A percentile compares a stretch with the other conserved stretches of the same genome.
These are phyloP conservation scores for Tyto alba DNA, from an alignment of 2,113 vertebrate genomes.

Conservation along the genomic window DNA sequence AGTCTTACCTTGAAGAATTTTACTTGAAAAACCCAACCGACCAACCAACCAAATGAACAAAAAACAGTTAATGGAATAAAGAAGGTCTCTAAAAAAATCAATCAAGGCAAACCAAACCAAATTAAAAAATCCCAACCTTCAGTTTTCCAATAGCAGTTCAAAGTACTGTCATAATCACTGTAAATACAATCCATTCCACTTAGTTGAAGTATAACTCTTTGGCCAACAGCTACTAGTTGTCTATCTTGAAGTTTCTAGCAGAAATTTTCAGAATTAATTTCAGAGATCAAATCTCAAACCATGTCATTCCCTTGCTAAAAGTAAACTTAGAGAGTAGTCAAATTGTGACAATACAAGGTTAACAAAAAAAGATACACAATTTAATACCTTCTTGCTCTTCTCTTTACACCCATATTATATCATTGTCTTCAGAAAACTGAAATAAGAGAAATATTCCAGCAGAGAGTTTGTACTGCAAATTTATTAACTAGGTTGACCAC, in stretches of 20 bases:
- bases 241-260: not conserved
- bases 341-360: not conserved
- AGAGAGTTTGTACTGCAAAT: not conserved
- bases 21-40: not conserved
- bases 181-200: not conserved
- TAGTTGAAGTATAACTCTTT: not conserved
- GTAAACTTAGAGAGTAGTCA: not conserved
- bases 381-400: not conserved
- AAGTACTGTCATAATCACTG: not conserved
- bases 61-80: not conserved
- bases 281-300: not conserved
- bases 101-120: not conserved
- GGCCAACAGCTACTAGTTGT: not conserved
- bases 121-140: rapidly evolving
- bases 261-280: not conserved
- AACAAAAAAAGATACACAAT: not conserved
- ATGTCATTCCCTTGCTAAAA: not conserved
- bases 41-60: too few species aligned
- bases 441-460: not conserved
- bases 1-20: not conserved
- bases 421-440: not conserved
- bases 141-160: not conserved
- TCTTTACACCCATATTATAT: not conserved
- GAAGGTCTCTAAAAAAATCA: not conserved
- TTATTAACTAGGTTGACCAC: not conserved